phyloP scores from a whole-genome alignment of 2,888 invertebrate genomes.

The Maniola hyperantus region DNA sequence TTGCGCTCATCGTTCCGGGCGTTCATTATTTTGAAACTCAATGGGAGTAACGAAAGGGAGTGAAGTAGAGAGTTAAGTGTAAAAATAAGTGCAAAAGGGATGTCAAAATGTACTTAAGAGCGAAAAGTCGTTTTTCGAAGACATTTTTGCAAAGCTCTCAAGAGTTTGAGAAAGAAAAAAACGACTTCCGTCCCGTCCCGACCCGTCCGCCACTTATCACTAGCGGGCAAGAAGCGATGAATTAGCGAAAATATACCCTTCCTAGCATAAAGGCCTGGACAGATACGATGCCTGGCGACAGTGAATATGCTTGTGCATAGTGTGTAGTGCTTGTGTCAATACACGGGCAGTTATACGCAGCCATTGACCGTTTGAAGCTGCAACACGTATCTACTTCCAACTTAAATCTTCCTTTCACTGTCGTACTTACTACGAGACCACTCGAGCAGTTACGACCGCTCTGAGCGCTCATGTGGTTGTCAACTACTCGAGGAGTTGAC shows the following conservation, averaged over 20 bases:
- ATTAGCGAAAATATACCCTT: conserved; percentile 51
- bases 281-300: not conserved
- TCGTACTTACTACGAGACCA: too few relatives aligned
- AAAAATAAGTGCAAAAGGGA: conserved; percentile 58
- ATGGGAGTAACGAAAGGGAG: conserved; percentile 44
- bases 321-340: too few relatives aligned
- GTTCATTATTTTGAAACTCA: conserved; percentile 41
- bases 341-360: too few relatives aligned
- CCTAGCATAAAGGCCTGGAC: conserved; percentile 19
- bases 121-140: conserved; percentile 73
- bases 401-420: too few relatives aligned
- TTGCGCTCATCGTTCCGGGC: conserved; percentile 19
- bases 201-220: conserved; percentile 69
- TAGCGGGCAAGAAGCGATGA: conserved; percentile 56
- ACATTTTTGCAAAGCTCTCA: conserved; percentile 73
- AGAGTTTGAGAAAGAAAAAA: conserved; percentile 68
- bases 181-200: conserved; percentile 62
- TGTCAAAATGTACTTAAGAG: conserved; percentile 71
- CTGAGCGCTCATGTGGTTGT: too few relatives aligned
- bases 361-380: too few relatives aligned
- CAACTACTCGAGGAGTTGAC: too few relatives aligned
- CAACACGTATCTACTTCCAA: too few relatives aligned
- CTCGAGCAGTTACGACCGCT: too few relatives aligned
- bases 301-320: too few relatives aligned
- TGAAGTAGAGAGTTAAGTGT: conserved; percentile 54